Conservation (phyloP, 2,113 vertebrate genomes). For the Condylura cristata region DNA sequence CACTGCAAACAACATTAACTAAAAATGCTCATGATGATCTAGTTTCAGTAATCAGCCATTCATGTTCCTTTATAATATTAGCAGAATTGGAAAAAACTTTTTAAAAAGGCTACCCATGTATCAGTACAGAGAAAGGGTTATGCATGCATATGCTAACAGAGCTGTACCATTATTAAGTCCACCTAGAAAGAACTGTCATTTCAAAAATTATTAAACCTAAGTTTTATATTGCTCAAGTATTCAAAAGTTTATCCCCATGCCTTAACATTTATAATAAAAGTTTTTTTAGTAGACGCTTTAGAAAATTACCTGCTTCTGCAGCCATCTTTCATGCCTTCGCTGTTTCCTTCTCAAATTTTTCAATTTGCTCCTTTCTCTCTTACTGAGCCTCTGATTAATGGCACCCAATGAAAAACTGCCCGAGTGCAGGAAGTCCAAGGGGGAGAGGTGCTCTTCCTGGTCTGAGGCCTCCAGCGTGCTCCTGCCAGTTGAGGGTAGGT, state of each 20-base stretch:
- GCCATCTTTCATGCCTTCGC: conserved; percentile 87
- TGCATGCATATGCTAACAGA: neutral
- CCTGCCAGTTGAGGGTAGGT: conserved; percentile 63
- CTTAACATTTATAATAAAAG: neutral
- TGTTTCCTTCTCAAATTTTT: conserved; percentile 91
- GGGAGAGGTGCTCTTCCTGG: conserved; percentile 33
- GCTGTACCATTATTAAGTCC: neutral
- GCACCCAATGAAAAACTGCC: conserved; percentile 13
- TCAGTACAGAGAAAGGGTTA: neutral
- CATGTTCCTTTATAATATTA: conserved; percentile 17
- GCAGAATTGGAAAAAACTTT: neutral
- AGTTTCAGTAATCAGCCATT: neutral
- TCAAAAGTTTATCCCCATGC: neutral
- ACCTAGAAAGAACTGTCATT: neutral
- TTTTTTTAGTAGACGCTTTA: neutral
- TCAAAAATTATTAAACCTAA: conserved; percentile 10
- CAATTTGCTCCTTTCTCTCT: conserved; percentile 88
- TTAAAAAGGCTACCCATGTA: neutral
- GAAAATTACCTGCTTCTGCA: conserved; percentile 85
- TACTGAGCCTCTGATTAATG: conserved; percentile 85
- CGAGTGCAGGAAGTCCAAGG: conserved; percentile 67
- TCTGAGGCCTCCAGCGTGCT: conserved; percentile 70
- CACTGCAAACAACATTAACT: neutral
- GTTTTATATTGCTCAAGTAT: neutral
- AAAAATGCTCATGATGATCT: conserved; percentile 7